Base-by-base conservation (phyloP, 2,888 invertebrate species). In the Melipona bicolor region DNA sequence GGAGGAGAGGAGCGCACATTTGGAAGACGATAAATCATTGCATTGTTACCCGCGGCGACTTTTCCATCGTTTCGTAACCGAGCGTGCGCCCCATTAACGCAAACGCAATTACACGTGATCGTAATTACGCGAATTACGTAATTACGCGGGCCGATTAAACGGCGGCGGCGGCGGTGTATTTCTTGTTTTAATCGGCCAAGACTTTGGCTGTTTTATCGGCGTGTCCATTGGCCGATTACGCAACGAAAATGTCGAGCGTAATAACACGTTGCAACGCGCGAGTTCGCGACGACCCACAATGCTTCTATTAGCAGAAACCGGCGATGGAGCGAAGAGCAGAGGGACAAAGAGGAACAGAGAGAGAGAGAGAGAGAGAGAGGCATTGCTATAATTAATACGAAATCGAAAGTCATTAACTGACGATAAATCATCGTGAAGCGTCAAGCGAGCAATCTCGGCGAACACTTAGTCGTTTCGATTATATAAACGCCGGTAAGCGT, bases 351-450 rank as follows among this genome's bases (percentile, higher is more conserved):
- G 15, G 2, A 4, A 27, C 11, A 61, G 3, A 24, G 32, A 19
- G 32, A 3, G 13, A 19, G 59, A 13, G 13, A 19, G 5, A 49
- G 5, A 50, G 32, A 11, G 19, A 24, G 32, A 21, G 9, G 69
- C 71, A 72, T 70, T 78, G 77, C 65, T 79, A 64, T 87, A 88
- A 88, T 88, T 88, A 88, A 88, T 88, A 82, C 84, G 79, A 88
- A 88, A 88, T 82, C 87, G 88, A 87, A 83, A 88, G 87, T 88
- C 87, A 88, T 88, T 88, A 88, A 84, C 88, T 77, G 72, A 59
- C 84, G 80, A 82, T 88, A 88, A 88, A 88, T 88, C 88, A 88
- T 83, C 76, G 82, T 62, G 77, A 75, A 79, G 76, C 79, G 79
- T 84, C 87, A 82, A 77, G 77, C 74, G 82, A 77, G 79, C 82